Evolutionary conservation across 1,140 invertebrate genomes (phyloP), one percentile per base, ranked within the genome.

Genomic region (Marisa cornuarietis): DNA sequence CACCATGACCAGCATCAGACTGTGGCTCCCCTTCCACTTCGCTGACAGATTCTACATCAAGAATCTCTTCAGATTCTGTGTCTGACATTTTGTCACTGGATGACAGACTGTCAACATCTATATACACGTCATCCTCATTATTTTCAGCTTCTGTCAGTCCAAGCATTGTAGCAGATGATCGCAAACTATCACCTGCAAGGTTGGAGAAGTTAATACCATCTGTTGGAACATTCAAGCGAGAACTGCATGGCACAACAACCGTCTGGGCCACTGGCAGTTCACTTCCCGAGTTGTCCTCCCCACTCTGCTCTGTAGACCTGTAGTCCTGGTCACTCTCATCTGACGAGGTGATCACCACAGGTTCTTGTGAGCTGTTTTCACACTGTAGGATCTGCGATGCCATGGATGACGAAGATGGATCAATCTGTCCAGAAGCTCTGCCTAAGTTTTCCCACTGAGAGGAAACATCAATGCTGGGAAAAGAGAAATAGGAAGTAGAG

Each of bases 41-140:
- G 54, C 54, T 58, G 54, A 77, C 11, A 24, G 76, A 77, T 54
- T 77, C 76, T 63, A 77, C 76, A 54, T 77, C 76, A 63, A 77
- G 63, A 31, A 77, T 63, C 24, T 76, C 74, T 2, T 22, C 26
- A 10, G 42, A 62, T 24, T 75, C 58, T 20, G 62, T 63, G 22
- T 77, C 76, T 16, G 65, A 68, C 26, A 31, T 68, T 68, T 68
- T 68, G 65, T 68, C 65, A 13, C 65, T 24, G 6, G 76, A 77
- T 14, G 76, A 77, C 16, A 77, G 52, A 51, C 76, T 69, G 13
- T 77, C 63, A 11, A 77, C 76, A 42, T 77, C 76, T 22, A 77
- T 77, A 24, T 10, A 69, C 42, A n/a, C 63, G 18, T 69, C 76
- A 22, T 49, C 49, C 13, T 62, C 31, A 22, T 58, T 58, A 58